Conservation (phyloP, 2,113 vertebrate species). For the Oenanthe melanoleuca region DNA sequence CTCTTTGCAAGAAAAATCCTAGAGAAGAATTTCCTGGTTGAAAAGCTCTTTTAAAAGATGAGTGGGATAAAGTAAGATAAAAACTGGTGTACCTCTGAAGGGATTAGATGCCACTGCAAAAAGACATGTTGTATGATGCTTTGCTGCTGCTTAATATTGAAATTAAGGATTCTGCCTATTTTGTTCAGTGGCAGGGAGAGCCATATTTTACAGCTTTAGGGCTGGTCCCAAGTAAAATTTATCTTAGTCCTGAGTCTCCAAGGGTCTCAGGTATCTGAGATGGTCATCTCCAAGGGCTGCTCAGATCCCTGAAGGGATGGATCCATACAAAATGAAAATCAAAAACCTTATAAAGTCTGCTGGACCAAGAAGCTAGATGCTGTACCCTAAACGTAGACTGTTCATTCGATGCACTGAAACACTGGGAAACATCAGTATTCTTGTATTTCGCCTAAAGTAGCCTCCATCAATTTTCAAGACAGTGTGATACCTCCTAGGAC, state of each 20-base stretch:
- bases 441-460: not conserved
- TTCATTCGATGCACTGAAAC: not conserved
- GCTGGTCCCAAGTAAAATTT: not conserved
- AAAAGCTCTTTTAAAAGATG: not conserved
- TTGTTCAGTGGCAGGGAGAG: not conserved
- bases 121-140: not conserved
- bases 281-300: accelerated
- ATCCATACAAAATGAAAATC: not conserved
- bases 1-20: not conserved
- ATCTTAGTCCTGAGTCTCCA: no score
- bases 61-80: not conserved
- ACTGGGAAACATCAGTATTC: not conserved
- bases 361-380: not conserved
- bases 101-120: not conserved
- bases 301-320: not conserved
- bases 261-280: not conserved
- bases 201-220: not conserved
- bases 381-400: not conserved
- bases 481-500: not conserved
- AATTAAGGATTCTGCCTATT: not conserved
- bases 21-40: not conserved
- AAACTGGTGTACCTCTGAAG: not conserved
- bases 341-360: not conserved
- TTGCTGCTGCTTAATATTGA: not conserved
- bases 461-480: not conserved